Evolutionary conservation across 2,113 vertebrate genomes (phyloP), one percentile per base, ranked within the genome.

Genomic region (Galemys pyrenaicus): DNA sequence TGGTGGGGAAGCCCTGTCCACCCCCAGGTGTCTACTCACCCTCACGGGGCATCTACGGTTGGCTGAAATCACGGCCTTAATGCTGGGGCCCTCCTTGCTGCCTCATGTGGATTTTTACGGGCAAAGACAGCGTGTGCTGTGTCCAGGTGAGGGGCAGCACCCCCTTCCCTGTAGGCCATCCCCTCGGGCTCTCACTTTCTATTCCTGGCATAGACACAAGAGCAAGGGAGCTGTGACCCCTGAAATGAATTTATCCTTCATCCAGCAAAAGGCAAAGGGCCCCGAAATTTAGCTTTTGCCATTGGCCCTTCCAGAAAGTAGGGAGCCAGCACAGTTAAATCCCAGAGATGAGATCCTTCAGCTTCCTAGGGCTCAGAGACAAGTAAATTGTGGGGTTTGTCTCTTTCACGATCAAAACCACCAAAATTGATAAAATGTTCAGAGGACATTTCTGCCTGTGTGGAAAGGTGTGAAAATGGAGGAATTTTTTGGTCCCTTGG

Each of bases 371-470:
- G 60, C 41, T 79, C 26, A 5, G 44, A 28, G 44, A 85, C 60
- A 67, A 79, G 41, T 78, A 83, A 92, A 51, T 54, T 78, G 30
- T 49, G 54, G 81, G 5, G 35, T 56, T 54, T 26, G 51, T 80
- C 24, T 95, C 35, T 28, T 92, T 68, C 56, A 26, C 26, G 16
- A 88, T 90, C 85, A 73, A 81, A 92, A 46, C 41, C 70, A 54
- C 49, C 62, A 73, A 91, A 87, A 89, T 32, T 41, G 46, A 49
- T n/a, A 77, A 87, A 67, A 77, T 46, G 6, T 64, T 35, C 6
- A 32, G 46, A 62, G 37, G 37, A 16, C 28, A 41, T 81, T 87
- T 88, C 89, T 89, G 22, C 39, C 87, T 46, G 9, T 12, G 0
- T 84, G 62, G 62, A 65, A 28, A 92, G 58, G 73, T 9, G n/a